Base-by-base conservation (phyloP, 1,140 invertebrate species). In the Batillaria attramentaria region DNA sequence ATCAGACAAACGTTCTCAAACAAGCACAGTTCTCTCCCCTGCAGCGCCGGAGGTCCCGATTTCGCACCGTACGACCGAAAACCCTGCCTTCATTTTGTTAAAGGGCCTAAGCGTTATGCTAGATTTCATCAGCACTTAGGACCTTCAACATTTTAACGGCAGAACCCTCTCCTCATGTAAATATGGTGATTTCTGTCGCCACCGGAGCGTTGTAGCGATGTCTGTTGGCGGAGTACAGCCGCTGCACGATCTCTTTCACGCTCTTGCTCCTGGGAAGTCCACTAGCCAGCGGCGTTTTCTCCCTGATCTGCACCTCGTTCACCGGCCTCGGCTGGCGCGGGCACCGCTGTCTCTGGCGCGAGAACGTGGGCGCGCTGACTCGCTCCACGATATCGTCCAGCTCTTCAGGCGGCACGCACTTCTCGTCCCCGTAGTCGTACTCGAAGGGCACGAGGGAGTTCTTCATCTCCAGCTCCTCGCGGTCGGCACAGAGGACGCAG, bases 401-500 rank as follows among this genome's bases (percentile, higher is more conserved):
- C 54, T 79, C 79, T 35, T 78, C 81, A 3, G 43, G 62, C 2
- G 60, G 42, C 20, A 78, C 70, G 3, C 24, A 16, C 41, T 39
- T 33, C n/a, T 78, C 72, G 41, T 80, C 57, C 16, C 50, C 72
- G 66, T 80, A 79, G 31, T 62, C 62, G 68, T 83, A 82, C 42
- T 76, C 78, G 72, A 79, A 82, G 16, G 81, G 78, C 24, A 72
- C 76, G 4, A 78, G 77, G 16, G 62, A 70, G 68, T 75, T 80
- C 37, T 78, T 83, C 8, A 31, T 43, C 57, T 78, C 62, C 42
- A 41, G 37, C 20, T 78, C 78, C n/a, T 76, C 62, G n/a, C 43
- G 46, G 57, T 54, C 76, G 31, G 42, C 33, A 28, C 78, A 83
- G 13, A 79, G 72, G 41, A 73, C 31, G 73, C 81, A 82, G 54